phyloP scores from a whole-genome alignment of 53 echinoderm and acorn worm species.

The Henricia sp. region DNA sequence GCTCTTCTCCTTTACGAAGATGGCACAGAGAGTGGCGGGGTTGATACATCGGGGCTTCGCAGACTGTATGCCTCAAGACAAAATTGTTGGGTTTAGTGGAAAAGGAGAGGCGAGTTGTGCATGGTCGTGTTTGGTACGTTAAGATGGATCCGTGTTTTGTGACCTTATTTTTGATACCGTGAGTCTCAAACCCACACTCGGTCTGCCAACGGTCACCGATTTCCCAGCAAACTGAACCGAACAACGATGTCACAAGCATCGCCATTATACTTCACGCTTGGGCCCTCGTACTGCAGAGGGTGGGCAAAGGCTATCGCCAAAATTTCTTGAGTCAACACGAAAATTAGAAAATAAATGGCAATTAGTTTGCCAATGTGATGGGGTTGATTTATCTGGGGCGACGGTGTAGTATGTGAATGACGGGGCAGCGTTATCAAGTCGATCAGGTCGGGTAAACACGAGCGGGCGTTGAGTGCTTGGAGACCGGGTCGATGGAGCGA shows the following conservation, averaged over 20 bases:
- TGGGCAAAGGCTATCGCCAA: slow-evolving; percentile 58
- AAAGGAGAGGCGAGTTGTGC: not conserved
- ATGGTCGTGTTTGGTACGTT: too few relatives aligned
- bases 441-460: slow-evolving; percentile 42
- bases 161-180: too few relatives aligned
- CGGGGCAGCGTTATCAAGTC: slow-evolving; percentile 40
- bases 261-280: not conserved
- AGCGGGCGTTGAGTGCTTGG: slow-evolving; percentile 42
- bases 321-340: slow-evolving; percentile 57
- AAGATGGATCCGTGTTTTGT: too few relatives aligned
- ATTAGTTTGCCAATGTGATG: slow-evolving; percentile 57
- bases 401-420: slow-evolving; percentile 53
- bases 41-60: slow-evolving; percentile 20
- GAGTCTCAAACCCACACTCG: too few relatives aligned
- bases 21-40: not conserved
- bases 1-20: not conserved
- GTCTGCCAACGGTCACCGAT: too few relatives aligned
- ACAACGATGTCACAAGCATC: not conserved
- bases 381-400: slow-evolving; percentile 59
- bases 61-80: too few relatives aligned
- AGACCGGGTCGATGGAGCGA: slow-evolving; percentile 48
- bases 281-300: too few relatives aligned
- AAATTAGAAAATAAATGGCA: slow-evolving; percentile 69
- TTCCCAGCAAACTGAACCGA: too few relatives aligned
- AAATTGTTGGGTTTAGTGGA: slow-evolving; percentile 1